Conservation (phyloP, 1,140 invertebrate species). For the Anadara kagoshimensis region DNA sequence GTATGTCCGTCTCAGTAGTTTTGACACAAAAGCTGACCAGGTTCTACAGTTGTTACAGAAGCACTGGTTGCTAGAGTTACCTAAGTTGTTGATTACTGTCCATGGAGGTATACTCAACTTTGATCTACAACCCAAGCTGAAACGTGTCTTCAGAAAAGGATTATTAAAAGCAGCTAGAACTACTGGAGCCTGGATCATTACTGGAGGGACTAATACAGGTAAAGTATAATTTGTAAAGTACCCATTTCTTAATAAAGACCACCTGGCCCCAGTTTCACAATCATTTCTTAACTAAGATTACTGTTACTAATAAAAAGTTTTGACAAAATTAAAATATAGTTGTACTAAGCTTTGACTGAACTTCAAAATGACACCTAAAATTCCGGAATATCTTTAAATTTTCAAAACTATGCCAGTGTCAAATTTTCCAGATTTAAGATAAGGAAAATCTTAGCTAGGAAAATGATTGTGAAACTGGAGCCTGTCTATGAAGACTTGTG, state of each 20-base stretch:
- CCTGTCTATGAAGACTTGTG: no score
- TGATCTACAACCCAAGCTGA: constrained; percentile 91
- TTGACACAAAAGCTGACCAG: constrained; percentile 92
- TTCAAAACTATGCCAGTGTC: no score
- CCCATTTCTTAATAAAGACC: not conserved
- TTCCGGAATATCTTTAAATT: no score
- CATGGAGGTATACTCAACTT: constrained; percentile 96
- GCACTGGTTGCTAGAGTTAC: constrained; percentile 95
- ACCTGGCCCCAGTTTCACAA: no score
- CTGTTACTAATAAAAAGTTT: no score
- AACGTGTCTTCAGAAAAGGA: constrained; percentile 95
- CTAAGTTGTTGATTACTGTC: constrained; percentile 96
- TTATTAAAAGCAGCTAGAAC: constrained; percentile 97
- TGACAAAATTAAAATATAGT: no score
- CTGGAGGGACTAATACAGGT: constrained; percentile 97
- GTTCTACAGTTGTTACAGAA: constrained; percentile 93
- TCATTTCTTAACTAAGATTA: no score
- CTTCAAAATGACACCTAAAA: no score
- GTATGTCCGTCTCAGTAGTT: constrained; percentile 92
- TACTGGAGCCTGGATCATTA: constrained; percentile 97
- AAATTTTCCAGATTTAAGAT: no score
- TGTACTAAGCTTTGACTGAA: no score
- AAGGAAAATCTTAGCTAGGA: no score
- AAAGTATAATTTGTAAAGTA: constrained; percentile 32
- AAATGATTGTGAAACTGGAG: no score